These are phyloP conservation scores for Catajapyx aquilonaris DNA, from an alignment of 1,140 invertebrate species.

Conservation along the genomic window DNA sequence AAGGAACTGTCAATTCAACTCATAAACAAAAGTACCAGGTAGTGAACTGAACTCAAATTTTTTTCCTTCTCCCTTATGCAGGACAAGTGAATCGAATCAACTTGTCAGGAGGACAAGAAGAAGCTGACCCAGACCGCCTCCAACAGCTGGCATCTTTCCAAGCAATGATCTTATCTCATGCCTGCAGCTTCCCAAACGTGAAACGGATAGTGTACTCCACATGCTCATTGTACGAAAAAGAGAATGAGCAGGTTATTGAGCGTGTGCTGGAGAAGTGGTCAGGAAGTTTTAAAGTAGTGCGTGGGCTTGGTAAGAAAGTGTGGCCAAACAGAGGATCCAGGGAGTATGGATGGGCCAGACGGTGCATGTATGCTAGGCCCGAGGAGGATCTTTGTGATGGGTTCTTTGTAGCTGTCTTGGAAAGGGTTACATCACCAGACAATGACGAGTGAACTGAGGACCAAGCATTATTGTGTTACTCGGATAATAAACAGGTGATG, in stretches of 20 bases:
- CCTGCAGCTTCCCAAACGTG: slow-evolving; percentile 62
- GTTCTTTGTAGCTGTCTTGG: slow-evolving; percentile 83
- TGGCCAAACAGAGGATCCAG: slow-evolving; percentile 44
- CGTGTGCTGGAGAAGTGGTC: slow-evolving; percentile 22
- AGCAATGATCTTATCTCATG: slow-evolving; percentile 61
- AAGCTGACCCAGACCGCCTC: slow-evolving; percentile 27
- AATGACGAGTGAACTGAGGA: too few species aligned
- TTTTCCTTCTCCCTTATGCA: slow-evolving; percentile 16
- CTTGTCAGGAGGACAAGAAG: slow-evolving; percentile 17
- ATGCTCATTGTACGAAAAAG: slow-evolving; percentile 70
- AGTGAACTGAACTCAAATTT: too few species aligned
- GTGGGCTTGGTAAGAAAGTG: background rate
- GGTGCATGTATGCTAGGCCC: slow-evolving; percentile 54
- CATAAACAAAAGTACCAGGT: too few species aligned
- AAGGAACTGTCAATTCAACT: too few species aligned
- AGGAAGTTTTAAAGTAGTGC: slow-evolving; percentile 11
- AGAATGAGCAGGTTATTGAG: slow-evolving; percentile 74
- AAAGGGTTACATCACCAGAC: slow-evolving; percentile 31
- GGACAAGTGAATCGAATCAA: slow-evolving; percentile 35
- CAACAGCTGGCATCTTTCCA: slow-evolving; percentile 58
- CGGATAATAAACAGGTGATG: too few species aligned
- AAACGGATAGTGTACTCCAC: slow-evolving; percentile 85
- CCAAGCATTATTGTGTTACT: too few species aligned
- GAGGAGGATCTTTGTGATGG: slow-evolving; percentile 66
- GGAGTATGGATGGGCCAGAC: slow-evolving; percentile 36